Percentiles rank a stretch among this genome's conserved stretches.
Evolutionary conservation across 2,797 vertebrate genomes (phyloP).

Genomic region (Balearica regulorum): DNA sequence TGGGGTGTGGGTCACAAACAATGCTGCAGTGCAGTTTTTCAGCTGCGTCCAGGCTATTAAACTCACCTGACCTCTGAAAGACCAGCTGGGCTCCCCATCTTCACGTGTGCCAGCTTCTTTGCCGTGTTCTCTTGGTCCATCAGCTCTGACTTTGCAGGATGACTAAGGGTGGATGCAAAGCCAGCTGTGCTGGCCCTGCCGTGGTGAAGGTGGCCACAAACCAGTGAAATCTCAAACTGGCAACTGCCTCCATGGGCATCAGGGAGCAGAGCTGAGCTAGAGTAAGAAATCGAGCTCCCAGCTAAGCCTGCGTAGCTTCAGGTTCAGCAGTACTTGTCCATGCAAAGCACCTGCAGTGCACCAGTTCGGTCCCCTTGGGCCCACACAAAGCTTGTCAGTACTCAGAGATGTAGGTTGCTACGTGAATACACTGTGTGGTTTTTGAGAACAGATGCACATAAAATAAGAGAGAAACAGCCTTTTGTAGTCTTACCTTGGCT

Average conservation of each 20-base stretch:
- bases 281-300: not conserved
- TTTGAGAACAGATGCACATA: not conserved
- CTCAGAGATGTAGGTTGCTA: not conserved
- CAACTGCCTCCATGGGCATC: not conserved
- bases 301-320: not conserved
- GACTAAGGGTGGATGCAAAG: accelerated
- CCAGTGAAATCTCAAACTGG: not conserved
- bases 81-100: not conserved
- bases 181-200: not conserved
- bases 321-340: not conserved
- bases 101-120: not conserved
- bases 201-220: not conserved
- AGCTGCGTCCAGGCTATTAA: not conserved
- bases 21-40: not conserved
- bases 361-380: not conserved
- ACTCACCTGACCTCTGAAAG: not conserved
- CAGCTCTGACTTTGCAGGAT: not conserved
- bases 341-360: not conserved
- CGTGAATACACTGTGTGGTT: not conserved
- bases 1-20: not conserved
- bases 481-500: not conserved
- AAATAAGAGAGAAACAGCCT: not conserved
- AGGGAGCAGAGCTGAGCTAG: not conserved
- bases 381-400: not conserved
- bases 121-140: not conserved